Evolutionary conservation across 2,797 vertebrate genomes (phyloP).

Genomic region (Sebastes umbrosus): DNA sequence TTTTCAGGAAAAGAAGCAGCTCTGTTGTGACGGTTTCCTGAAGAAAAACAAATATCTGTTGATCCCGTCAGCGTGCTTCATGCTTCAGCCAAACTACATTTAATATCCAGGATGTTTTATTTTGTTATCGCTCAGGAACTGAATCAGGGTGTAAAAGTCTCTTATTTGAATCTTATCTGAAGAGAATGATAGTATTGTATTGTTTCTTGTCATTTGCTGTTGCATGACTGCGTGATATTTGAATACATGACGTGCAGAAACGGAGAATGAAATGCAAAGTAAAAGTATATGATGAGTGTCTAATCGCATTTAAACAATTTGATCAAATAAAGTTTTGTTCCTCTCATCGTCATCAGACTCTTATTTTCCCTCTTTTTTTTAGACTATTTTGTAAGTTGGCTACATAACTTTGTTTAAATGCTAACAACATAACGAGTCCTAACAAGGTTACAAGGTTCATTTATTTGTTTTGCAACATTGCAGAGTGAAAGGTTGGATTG

Average conservation of each 20-base stretch:
- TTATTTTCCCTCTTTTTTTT: background rate
- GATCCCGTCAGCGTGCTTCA: background rate
- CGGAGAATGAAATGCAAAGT: background rate
- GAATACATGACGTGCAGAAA: background rate
- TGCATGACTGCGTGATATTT: background rate
- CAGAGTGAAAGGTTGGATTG: background rate
- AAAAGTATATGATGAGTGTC: background rate
- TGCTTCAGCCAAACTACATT: background rate
- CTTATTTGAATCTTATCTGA: background rate
- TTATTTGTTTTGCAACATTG: background rate
- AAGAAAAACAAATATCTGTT: background rate
- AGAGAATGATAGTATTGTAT: background rate
- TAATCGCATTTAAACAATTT: background rate
- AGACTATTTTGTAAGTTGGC: background rate
- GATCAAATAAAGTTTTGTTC: background rate
- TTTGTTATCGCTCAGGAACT: too few relatives aligned
- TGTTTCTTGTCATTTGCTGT: background rate
- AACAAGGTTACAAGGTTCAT: background rate
- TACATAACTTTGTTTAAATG: background rate
- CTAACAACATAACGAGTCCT: background rate
- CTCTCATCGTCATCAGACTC: background rate
- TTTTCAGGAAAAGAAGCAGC: constrained; percentile 16
- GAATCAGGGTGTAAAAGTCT: too few relatives aligned
- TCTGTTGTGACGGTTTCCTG: background rate
- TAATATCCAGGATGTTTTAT: background rate